phyloP scores from a whole-genome alignment of 2,888 invertebrate genomes.

The Parnassius orleans region DNA sequence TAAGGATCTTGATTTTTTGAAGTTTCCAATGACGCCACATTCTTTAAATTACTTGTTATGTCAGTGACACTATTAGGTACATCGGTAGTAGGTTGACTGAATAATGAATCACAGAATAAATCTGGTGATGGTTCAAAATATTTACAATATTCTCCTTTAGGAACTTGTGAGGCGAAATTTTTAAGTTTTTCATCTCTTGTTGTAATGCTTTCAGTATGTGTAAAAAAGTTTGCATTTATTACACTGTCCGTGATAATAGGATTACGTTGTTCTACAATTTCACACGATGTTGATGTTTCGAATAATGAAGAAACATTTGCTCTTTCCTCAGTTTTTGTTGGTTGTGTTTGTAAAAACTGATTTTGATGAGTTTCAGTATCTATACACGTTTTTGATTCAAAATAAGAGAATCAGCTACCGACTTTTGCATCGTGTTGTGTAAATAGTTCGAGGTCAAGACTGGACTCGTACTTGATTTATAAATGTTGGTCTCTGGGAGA shows the following conservation, averaged over 20 bases:
- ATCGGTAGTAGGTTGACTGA: conserved; percentile 1
- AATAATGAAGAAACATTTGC: neutral
- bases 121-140: conserved; percentile 7
- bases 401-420: neutral
- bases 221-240: neutral
- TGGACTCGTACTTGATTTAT: neutral
- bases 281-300: conserved; percentile 1
- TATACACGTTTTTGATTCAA: neutral
- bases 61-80: neutral
- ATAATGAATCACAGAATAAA: conserved; percentile 6
- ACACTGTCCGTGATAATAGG: neutral
- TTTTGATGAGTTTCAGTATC: neutral
- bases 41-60: neutral
- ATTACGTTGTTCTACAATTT: conserved; percentile 1
- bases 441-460: neutral
- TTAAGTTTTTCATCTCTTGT: neutral
- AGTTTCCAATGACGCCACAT: neutral
- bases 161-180: neutral
- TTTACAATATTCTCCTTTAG: conserved; percentile 19
- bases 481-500: neutral
- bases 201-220: neutral
- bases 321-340: neutral
- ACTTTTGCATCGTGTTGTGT: neutral
- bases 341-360: neutral
- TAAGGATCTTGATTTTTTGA: neutral